Percentiles rank a stretch among this genome's conserved stretches.
These are phyloP conservation scores for Microcebus ravelobensis DNA, from an alignment of 2,113 vertebrate genomes.

Conservation along the genomic window DNA sequence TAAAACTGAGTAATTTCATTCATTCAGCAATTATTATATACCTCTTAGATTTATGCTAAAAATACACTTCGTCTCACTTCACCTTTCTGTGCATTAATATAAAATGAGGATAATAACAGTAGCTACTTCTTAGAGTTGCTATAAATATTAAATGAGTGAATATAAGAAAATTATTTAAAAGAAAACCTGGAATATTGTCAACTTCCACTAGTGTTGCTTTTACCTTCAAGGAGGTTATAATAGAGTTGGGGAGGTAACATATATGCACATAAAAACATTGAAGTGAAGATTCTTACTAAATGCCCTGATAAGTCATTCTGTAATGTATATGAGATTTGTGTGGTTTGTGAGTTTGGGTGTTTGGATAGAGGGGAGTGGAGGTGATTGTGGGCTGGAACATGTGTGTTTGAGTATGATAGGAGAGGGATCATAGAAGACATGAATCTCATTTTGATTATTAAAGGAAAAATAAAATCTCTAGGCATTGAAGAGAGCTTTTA, in stretches of 20 bases:
- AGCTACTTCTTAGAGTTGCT: background rate
- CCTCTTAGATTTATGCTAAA: background rate
- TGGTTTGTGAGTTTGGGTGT: slow-evolving; percentile 11
- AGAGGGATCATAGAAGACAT: background rate
- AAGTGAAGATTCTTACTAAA: background rate
- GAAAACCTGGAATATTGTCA: background rate
- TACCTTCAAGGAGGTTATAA: background rate
- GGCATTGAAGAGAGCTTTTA: background rate
- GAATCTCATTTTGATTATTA: background rate
- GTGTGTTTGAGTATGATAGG: background rate
- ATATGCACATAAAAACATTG: background rate
- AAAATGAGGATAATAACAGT: background rate
- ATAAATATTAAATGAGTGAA: background rate
- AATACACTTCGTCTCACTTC: background rate
- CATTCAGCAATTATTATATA: background rate
- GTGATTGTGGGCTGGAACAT: background rate
- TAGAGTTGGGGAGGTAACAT: background rate
- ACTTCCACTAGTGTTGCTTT: background rate
- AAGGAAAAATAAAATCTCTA: background rate
- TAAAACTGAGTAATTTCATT: background rate
- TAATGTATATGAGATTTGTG: background rate
- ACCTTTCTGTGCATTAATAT: background rate
- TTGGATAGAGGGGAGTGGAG: background rate
- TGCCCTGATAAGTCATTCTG: background rate
- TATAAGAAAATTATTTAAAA: background rate